These are phyloP conservation scores for Callithrix jacchus DNA, from an alignment of 2,113 vertebrate genomes.

Conservation along the genomic window DNA sequence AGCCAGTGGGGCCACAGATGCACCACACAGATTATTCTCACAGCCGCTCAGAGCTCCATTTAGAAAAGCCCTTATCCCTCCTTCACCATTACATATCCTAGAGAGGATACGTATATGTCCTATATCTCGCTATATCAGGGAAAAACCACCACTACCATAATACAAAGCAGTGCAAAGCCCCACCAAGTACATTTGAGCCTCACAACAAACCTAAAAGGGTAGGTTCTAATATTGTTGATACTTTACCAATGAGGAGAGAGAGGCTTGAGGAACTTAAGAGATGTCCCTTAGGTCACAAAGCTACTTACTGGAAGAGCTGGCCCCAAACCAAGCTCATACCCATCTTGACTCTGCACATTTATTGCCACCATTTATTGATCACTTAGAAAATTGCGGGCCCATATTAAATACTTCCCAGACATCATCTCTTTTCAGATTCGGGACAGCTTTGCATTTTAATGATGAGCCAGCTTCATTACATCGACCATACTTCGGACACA, in stretches of 20 bases:
- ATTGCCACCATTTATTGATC: accelerated
- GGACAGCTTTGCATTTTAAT: neutral
- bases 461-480: neutral
- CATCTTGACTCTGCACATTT: accelerated
- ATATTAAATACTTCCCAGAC: neutral
- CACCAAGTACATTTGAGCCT: neutral
- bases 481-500: neutral
- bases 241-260: neutral
- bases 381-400: accelerated
- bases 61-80: neutral
- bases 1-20: accelerated
- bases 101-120: neutral
- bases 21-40: neutral
- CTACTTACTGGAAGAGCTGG: neutral
- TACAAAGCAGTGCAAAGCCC: neutral
- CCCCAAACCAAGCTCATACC: neutral
- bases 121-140: too few relatives aligned
- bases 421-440: neutral
- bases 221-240: neutral
- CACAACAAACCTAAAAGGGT: neutral
- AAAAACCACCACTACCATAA: neutral
- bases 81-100: too few relatives aligned
- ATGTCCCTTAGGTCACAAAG: neutral
- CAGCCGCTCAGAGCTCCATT: neutral
- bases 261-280: neutral